These are phyloP conservation scores for Rhinella marina DNA, from an alignment of 2,797 vertebrate genomes.

Conservation along the genomic window DNA sequence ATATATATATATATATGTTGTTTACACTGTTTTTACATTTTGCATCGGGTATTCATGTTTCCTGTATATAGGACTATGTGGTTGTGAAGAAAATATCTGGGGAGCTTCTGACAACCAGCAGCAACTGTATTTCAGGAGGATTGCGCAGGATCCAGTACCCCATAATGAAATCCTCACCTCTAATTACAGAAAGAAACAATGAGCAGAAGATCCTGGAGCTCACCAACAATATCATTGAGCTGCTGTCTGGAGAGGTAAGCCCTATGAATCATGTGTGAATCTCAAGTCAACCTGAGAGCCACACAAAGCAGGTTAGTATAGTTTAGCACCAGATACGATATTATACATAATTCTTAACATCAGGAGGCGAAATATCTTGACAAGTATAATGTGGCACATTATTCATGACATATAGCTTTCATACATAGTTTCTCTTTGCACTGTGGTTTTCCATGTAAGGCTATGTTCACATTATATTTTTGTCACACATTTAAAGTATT, in stretches of 20 bases:
- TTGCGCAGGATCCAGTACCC: neutral
- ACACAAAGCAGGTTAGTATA: too few relatives aligned
- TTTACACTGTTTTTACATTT: neutral
- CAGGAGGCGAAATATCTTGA: too few relatives aligned
- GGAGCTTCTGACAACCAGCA: neutral
- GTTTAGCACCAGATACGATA: too few relatives aligned
- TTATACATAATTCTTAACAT: too few relatives aligned
- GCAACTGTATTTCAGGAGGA: neutral
- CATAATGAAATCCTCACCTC: neutral
- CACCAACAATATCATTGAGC: neutral
- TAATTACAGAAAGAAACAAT: neutral
- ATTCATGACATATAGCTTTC: too few relatives aligned
- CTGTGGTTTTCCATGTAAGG: too few relatives aligned
- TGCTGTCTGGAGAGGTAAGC: neutral
- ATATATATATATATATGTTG: neutral
- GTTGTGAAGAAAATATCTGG: constrained; percentile 1
- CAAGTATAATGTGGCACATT: too few relatives aligned
- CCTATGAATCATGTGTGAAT: too few relatives aligned
- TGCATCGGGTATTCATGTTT: neutral
- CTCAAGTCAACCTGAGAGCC: too few relatives aligned
- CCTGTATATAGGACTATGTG: neutral
- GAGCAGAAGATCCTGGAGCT: constrained; percentile 7
- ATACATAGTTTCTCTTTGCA: too few relatives aligned
- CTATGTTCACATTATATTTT: too few relatives aligned
- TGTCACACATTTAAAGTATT: too few relatives aligned